phyloP scores from a whole-genome alignment of 2,888 invertebrate genomes.

The Andrena bucephala region DNA sequence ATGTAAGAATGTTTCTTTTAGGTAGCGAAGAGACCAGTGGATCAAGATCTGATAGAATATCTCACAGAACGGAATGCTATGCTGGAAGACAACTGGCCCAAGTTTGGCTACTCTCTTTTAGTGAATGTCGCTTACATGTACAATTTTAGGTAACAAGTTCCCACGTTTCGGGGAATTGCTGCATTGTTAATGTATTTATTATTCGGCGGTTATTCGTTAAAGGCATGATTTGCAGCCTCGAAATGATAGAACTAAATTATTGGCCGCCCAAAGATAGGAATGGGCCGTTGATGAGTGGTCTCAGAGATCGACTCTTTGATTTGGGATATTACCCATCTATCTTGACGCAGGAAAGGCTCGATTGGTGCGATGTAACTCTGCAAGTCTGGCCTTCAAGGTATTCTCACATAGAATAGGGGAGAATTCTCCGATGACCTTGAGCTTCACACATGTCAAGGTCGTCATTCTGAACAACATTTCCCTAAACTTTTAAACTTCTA shows the following conservation, averaged over 20 bases:
- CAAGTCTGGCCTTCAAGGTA: constrained; percentile 70
- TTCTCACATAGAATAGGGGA: neutral
- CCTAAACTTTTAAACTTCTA: too few species aligned
- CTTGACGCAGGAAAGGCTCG: constrained; percentile 56
- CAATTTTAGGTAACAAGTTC: constrained; percentile 74
- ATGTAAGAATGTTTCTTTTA: neutral
- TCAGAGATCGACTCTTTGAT: constrained; percentile 56
- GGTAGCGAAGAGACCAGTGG: constrained; percentile 20
- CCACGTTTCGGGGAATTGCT: neutral
- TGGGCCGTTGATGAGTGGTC: constrained; percentile 64
- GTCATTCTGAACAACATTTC: too few species aligned
- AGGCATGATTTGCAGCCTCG: constrained; percentile 51
- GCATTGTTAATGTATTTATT: neutral
- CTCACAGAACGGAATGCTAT: constrained; percentile 61
- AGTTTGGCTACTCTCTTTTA: constrained; percentile 70
- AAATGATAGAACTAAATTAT: constrained; percentile 51
- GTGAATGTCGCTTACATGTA: constrained; percentile 68
- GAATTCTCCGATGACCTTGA: too few species aligned
- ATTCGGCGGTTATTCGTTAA: neutral
- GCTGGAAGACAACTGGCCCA: constrained; percentile 67
- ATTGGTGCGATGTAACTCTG: constrained; percentile 36
- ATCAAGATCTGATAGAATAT: constrained; percentile 66
- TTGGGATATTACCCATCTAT: constrained; percentile 66
- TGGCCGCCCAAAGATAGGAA: constrained; percentile 64
- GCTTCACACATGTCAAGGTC: too few species aligned